Conservation (phyloP, 2,797 vertebrate genomes). For the Coracias cyanogaster region DNA sequence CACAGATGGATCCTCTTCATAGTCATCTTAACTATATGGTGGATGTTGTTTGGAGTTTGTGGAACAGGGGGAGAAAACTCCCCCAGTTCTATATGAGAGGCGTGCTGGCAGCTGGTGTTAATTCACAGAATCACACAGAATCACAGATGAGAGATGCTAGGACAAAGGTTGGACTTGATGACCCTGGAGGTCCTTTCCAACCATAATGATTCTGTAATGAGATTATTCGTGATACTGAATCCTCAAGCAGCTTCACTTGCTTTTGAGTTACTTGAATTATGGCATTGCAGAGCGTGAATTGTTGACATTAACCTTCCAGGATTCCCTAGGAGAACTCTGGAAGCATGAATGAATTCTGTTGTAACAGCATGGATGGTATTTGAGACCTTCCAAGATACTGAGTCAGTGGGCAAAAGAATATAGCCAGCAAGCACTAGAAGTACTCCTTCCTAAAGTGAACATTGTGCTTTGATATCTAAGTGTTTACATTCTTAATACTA, state of each 20-base stretch:
- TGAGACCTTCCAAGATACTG: background rate
- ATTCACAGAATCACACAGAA: background rate
- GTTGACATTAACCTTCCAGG: background rate
- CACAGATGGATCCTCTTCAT: background rate
- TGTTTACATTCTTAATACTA: background rate
- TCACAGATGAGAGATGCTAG: no score
- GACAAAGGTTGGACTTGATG: no score
- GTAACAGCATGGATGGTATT: background rate
- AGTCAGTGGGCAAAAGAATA: background rate
- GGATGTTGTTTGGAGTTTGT: background rate
- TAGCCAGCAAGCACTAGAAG: background rate
- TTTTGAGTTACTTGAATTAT: background rate
- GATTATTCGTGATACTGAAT: background rate
- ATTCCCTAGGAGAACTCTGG: background rate
- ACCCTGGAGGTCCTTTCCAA: no score
- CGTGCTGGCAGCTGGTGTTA: background rate
- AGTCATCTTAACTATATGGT: background rate
- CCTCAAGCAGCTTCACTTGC: background rate
- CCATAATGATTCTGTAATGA: no score
- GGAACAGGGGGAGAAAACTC: background rate
- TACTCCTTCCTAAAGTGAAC: background rate
- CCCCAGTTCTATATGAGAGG: fast-evolving
- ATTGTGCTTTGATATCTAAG: background rate
- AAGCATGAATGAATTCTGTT: background rate
- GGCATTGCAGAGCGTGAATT: background rate